Evolutionary conservation across 2,888 invertebrate species (phyloP).

Genomic region (Rhopalosiphum nymphaeae): DNA sequence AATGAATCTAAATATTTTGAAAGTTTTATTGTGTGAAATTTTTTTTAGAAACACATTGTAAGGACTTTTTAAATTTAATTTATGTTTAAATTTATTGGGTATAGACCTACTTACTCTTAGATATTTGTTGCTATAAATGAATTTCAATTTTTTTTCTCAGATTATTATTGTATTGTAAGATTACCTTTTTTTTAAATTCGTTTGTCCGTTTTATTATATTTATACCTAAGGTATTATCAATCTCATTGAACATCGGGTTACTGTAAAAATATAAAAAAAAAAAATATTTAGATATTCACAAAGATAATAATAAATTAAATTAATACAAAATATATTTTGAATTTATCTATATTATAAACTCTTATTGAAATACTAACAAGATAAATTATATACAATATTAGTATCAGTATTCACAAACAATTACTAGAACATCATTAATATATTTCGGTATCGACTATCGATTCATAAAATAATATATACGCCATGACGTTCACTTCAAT

Average conservation of each 20-base stretch:
- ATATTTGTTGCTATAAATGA: neutral
- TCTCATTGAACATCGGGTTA: neutral
- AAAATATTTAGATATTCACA: neutral
- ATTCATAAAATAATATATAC: neutral
- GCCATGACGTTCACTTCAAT: neutral
- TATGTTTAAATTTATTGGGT: neutral
- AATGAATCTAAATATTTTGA: neutral
- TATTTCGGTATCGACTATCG: neutral
- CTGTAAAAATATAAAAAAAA: neutral
- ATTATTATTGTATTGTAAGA: neutral
- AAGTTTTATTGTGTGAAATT: neutral
- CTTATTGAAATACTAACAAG: neutral
- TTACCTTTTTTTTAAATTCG: conserved; percentile 42
- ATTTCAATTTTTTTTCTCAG: neutral
- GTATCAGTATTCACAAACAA: neutral
- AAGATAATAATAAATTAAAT: neutral
- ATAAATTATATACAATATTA: neutral
- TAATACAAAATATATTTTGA: neutral
- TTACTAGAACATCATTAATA: neutral
- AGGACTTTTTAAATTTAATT: neutral
- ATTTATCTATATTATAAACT: neutral
- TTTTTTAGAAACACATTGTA: neutral
- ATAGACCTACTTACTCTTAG: neutral
- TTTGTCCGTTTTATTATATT: conserved; percentile 29
- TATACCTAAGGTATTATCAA: conserved; percentile 14